A percentile compares a stretch with the other conserved stretches of the same genome.
Conservation (phyloP, 2,113 vertebrate genomes). For the Centropus bengalensis region DNA sequence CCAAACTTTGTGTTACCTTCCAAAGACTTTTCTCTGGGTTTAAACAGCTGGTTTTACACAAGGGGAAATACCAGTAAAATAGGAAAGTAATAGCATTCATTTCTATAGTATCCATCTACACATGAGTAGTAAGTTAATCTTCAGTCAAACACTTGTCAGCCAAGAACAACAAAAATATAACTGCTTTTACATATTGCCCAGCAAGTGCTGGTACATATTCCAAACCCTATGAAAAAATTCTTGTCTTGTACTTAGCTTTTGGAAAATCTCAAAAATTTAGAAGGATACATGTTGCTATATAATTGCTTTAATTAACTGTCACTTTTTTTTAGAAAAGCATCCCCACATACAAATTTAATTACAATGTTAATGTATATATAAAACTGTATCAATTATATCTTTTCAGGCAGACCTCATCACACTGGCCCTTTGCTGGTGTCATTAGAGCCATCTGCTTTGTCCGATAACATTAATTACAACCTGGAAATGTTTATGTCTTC, state of each 20-base stretch:
- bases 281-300: neutral
- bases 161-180: neutral
- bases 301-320: neutral
- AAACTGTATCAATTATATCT: neutral
- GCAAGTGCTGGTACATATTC: neutral
- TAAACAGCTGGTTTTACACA: neutral
- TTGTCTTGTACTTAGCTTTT: neutral
- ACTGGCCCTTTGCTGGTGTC: neutral
- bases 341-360: neutral
- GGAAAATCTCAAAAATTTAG: neutral
- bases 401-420: neutral
- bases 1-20: neutral
- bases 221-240: neutral
- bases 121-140: neutral
- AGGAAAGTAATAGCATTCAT: neutral
- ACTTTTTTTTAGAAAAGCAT: neutral
- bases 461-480: neutral
- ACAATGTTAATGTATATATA: neutral
- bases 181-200: neutral
- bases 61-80: neutral
- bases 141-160: neutral
- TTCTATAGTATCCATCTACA: neutral
- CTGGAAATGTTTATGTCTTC: neutral
- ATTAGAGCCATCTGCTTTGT: neutral
- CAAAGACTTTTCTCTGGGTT: neutral